Base-by-base conservation (phyloP, 2,888 invertebrate genomes). In the Synergus japonicus region DNA sequence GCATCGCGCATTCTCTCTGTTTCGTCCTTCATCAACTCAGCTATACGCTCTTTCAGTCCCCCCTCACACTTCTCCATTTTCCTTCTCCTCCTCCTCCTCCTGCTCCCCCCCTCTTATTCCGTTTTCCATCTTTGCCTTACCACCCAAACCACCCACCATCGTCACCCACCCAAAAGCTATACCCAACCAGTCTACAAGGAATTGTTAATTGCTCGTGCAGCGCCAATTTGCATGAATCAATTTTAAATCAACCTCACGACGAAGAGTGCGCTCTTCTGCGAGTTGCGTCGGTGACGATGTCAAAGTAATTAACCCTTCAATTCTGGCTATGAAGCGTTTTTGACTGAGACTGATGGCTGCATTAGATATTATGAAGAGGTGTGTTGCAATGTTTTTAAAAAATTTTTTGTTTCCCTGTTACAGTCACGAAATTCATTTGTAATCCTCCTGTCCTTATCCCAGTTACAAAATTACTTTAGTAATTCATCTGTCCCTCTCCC, bases 191-290 rank as follows among this genome's bases (percentile, higher is more conserved):
- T 90, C 90, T 90, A 90, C 90, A 91, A 91, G 91, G 91, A 92
- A 92, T 91, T 91, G 91, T 91, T 92, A 91, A 92, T 91, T 91
- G 90, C 91, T 91, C 91, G 90, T 90, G 90, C 91, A 90, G 90
- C 90, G 88, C 88, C 91, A 92, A 91, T 91, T 91, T 91, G 90
- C 91, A 91, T 92, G 88, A 91, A 92, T 92, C 90, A 91, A 92
- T 92, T 91, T 91, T 90, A 91, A 90, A 92, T 92, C 89, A 90
- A 90, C 89, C 87, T 85, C 77, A 81, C 82, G 79, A 82, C 82
- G 81, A 82, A 82, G 80, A 84, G 83, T 84, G 78, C 78, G 69
- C 64, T 76, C 78, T 81, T 81, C 79, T 83, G 77, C 37, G 73
- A 49, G 73, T 73, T 49, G 37, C 73, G 41, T 73, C 37, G 37